phyloP scores from a whole-genome alignment of 2,888 invertebrate genomes.

The Diadegma fenestrale region DNA sequence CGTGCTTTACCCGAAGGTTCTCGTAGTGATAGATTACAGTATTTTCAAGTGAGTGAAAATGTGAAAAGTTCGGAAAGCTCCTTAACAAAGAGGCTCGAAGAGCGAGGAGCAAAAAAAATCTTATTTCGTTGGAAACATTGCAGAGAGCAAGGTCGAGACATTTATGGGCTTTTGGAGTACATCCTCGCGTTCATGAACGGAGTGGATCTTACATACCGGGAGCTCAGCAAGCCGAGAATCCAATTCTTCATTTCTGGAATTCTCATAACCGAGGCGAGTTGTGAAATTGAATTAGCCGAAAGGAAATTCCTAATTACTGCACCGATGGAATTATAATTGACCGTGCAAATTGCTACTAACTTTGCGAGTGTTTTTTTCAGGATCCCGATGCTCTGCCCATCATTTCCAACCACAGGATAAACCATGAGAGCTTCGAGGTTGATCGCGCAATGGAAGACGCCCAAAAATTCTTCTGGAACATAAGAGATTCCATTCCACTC shows the following conservation, averaged over 20 bases:
- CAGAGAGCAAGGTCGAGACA: constrained; percentile 15
- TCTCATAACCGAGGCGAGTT: constrained; percentile 32
- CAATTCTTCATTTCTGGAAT: constrained; percentile 31
- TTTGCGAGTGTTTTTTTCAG: not conserved
- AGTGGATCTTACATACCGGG: constrained; percentile 45
- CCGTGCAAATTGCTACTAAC: not conserved
- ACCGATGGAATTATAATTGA: not conserved
- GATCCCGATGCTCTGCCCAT: not conserved
- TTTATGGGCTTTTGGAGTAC: constrained; percentile 46
- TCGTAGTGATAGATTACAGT: constrained; percentile 57
- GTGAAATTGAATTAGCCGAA: not conserved
- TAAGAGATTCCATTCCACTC: constrained; percentile 31
- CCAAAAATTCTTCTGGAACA: not conserved
- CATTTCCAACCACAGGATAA: not conserved
- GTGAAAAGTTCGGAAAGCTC: not conserved
- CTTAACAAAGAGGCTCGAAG: too few species aligned
- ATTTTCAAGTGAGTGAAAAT: constrained; percentile 29
- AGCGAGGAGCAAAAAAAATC: not conserved
- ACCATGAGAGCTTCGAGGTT: not conserved
- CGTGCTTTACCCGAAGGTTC: constrained; percentile 62
- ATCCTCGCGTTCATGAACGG: constrained; percentile 54
- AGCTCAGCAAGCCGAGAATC: not conserved
- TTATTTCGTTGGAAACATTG: not conserved
- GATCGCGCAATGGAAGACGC: not conserved
- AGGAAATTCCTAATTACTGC: not conserved